These are phyloP conservation scores for Xyrauchen texanus DNA, from an alignment of 2,113 vertebrate genomes.

Conservation along the genomic window DNA sequence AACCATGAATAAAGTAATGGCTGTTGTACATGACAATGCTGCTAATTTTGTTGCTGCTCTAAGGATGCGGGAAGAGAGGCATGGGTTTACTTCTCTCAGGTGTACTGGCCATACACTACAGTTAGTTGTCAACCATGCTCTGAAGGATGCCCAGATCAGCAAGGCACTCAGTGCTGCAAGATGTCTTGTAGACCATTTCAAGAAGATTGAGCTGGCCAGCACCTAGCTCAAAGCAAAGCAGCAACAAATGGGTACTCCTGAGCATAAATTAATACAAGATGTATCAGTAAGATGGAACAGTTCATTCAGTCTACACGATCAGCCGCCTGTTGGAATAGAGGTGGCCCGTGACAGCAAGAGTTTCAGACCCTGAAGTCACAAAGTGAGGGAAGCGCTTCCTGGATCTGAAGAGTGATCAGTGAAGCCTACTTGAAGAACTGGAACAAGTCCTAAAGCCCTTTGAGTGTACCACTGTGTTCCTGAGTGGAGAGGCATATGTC, in stretches of 20 bases:
- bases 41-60: conserved; percentile 40
- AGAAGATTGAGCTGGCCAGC: conserved; percentile 7
- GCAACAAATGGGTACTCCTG: conserved; percentile 27
- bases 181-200: conserved; percentile 25
- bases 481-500: conserved; percentile 34
- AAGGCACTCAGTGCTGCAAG: conserved; percentile 9
- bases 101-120: conserved; percentile 38
- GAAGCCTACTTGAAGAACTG: conserved; percentile 39
- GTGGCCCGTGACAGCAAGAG: conserved; percentile 40
- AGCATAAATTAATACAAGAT: conserved; percentile 40
- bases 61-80: conserved; percentile 43
- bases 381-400: conserved; percentile 20
- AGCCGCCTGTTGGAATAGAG: conserved; percentile 35
- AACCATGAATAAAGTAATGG: conserved; percentile 20
- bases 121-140: conserved; percentile 7
- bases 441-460: conserved; percentile 31
- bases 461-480: conserved; percentile 35
- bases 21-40: conserved; percentile 45
- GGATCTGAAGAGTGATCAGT: conserved; percentile 28
- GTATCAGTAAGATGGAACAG: conserved; percentile 39
- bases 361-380: conserved; percentile 39
- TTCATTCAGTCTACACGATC: conserved; percentile 23
- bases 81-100: conserved; percentile 18
- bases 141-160: conserved; percentile 2
- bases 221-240: conserved; percentile 36